A percentile compares a stretch with the other conserved stretches of the same genome.
Evolutionary conservation across 2,113 vertebrate genomes (phyloP).

Genomic region (Monopterus albus): DNA sequence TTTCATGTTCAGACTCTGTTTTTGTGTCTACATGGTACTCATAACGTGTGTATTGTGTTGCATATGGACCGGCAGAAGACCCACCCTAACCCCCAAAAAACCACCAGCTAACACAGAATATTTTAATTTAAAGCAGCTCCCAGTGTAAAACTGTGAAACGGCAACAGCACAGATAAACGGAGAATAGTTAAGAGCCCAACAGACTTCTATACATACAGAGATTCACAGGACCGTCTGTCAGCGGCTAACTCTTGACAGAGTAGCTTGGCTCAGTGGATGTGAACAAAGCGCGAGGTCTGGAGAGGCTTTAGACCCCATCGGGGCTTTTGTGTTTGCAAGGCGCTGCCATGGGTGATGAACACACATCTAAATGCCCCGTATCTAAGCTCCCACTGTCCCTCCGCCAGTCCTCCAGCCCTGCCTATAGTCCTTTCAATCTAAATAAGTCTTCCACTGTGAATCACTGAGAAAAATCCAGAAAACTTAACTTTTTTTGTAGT

Average conservation of each 20-base stretch:
- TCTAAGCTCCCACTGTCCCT: conserved; percentile 18
- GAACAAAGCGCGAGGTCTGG: conserved; percentile 61
- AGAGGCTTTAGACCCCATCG: conserved; percentile 44
- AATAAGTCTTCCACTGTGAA: not conserved
- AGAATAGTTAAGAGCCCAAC: too few species aligned
- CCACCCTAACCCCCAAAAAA: not conserved
- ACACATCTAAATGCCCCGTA: conserved; percentile 26
- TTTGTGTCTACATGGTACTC: not conserved
- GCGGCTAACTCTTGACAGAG: conserved; percentile 35
- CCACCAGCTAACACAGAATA: conserved; percentile 13
- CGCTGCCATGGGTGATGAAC: conserved; percentile 52
- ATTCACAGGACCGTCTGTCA: conserved; percentile 1
- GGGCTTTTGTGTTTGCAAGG: conserved; percentile 51
- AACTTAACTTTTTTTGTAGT: too few species aligned
- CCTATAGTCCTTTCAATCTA: too few species aligned
- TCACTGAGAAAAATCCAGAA: not conserved
- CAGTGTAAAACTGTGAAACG: not conserved
- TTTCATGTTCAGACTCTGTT: not conserved
- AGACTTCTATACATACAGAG: conserved; percentile 2
- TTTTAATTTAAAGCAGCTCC: not conserved
- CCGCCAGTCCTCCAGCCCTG: conserved; percentile 15
- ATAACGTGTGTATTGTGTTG: not conserved
- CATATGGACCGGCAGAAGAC: not conserved
- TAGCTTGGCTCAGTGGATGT: conserved; percentile 54
- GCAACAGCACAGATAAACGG: not conserved